Conservation (phyloP, 2,797 vertebrate genomes). For the Morus bassanus region DNA sequence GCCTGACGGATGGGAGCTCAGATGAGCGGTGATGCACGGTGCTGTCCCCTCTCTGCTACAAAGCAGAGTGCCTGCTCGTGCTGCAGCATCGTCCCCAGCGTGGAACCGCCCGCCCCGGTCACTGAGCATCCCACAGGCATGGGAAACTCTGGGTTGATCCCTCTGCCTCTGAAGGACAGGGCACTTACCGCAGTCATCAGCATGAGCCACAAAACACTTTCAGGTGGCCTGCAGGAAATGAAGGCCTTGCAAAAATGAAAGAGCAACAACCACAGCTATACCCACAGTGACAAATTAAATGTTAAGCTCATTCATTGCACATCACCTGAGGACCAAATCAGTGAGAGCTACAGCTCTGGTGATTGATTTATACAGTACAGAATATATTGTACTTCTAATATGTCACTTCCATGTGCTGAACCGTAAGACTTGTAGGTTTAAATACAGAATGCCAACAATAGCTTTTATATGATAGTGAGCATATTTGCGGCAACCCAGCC, state of each 20-base stretch:
- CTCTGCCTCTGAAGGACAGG: neutral
- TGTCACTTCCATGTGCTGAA: neutral
- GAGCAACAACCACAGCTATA: no score
- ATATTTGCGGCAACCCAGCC: neutral
- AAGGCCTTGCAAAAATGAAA: neutral
- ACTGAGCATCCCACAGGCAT: neutral
- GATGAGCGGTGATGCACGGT: fast-evolving
- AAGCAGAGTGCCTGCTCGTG: fast-evolving
- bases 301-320: neutral
- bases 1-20: fast-evolving
- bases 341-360: neutral
- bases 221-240: neutral
- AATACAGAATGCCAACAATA: neutral
- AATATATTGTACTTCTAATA: neutral
- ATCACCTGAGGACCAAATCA: no score
- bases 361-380: neutral
- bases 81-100: neutral
- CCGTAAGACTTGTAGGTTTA: neutral
- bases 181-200: neutral
- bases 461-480: neutral
- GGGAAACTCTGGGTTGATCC: neutral
- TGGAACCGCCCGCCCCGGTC: fast-evolving
- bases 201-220: neutral
- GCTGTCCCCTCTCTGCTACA: fast-evolving
- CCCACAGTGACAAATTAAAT: fast-evolving